phyloP scores from a whole-genome alignment of 2,113 vertebrate species.

The Carassius gibelio region DNA sequence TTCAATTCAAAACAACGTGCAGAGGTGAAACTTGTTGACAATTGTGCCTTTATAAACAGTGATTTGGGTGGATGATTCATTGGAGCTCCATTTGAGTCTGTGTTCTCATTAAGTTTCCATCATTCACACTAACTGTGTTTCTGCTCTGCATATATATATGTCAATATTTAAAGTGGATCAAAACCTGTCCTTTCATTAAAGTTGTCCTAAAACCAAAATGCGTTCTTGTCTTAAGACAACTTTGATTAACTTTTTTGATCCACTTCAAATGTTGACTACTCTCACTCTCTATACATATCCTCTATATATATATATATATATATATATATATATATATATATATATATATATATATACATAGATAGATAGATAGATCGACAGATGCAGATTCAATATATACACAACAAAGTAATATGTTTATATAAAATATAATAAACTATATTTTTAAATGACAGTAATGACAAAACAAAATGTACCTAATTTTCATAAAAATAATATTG shows the following conservation, averaged over 20 bases:
- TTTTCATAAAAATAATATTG: background rate
- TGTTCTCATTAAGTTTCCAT: conserved; percentile 45
- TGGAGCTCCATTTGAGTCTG: background rate
- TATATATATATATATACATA: no score
- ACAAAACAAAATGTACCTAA: background rate
- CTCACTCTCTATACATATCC: no score
- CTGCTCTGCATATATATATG: no score
- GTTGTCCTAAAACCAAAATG: no score
- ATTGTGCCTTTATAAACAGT: background rate
- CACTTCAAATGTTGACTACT: no score
- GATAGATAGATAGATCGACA: no score
- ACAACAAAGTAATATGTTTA: background rate
- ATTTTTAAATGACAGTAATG: background rate
- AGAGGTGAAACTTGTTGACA: background rate
- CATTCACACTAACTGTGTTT: conserved; percentile 8
- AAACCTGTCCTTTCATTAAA: no score
- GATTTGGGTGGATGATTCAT: conserved; percentile 1
- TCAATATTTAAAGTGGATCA: no score
- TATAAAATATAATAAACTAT: background rate
- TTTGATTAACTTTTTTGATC: no score
- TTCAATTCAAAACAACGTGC: background rate
- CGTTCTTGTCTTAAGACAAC: no score
- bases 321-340: no score
- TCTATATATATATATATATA: no score
- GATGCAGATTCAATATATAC: background rate